These are phyloP conservation scores for Piscicola geometra DNA, from an alignment of 2,888 invertebrate species.

Conservation along the genomic window DNA sequence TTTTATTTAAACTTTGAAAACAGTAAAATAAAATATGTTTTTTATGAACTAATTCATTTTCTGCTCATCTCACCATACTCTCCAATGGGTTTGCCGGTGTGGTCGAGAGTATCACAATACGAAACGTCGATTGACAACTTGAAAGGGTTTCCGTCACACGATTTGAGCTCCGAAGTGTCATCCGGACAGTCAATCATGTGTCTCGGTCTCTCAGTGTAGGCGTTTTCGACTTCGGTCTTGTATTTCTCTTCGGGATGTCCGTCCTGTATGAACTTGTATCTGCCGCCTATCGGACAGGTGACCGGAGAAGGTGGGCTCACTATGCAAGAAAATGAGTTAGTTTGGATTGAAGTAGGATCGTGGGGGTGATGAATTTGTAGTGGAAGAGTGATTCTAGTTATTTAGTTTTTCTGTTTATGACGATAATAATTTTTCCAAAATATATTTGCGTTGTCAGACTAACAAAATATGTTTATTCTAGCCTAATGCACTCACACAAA, in stretches of 20 bases:
- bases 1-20: no score
- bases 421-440: no score
- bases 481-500: conserved; percentile 47
- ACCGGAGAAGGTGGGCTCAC: conserved; percentile 72
- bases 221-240: conserved; percentile 79
- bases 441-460: no score
- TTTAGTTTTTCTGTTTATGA: no score
- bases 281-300: conserved; percentile 89
- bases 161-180: conserved; percentile 88
- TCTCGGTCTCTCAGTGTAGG: conserved; percentile 85
- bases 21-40: no score
- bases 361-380: not conserved
- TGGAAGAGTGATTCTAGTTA: no score
- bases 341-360: no score
- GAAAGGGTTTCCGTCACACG: conserved; percentile 83
- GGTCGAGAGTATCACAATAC: conserved; percentile 89
- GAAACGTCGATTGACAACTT: conserved; percentile 88
- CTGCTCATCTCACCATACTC: conserved; percentile 73
- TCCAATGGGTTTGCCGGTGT: conserved; percentile 78
- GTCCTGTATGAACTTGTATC: conserved; percentile 85
- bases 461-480: no score
- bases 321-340: no score
- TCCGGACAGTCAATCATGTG: conserved; percentile 80
- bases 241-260: conserved; percentile 59
- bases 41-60: no score